Evolutionary conservation across 30 jellyfish, hydroid and myxozoan species (phyloP), one percentile per base, ranked within the genome.

Genomic region (Turritopsis rubra): DNA sequence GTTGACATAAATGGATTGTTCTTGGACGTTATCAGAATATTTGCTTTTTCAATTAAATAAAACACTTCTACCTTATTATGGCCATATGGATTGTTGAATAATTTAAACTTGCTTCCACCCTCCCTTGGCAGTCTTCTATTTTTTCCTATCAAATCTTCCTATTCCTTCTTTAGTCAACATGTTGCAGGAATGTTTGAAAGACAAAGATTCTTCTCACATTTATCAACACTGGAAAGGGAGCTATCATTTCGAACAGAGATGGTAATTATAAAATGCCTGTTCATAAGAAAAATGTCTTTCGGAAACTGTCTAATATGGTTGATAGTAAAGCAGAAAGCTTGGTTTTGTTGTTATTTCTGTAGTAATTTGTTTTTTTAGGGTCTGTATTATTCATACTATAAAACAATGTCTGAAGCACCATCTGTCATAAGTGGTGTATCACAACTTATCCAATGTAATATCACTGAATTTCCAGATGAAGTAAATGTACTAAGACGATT

Each of bases 141-240:
- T n/a, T n/a, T n/a, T n/a, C n/a, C n/a, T n/a, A n/a, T n/a, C n/a
- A n/a, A n/a, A n/a, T 41, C 60, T 41, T 75, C 22, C 1, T 16
- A 75, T 26, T 28, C 9, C 60, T 13, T 41, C 19, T 79, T 20
- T 72, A 90, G 98, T 41, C 90, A 91, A 74, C 98, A 92, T 54
- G 88, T 92, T 20, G 84, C 95, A 65, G 79, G 81, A 66, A 87
- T 92, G 96, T 92, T 92, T 84, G 98, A 92, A 53, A 87, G 88
- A 53, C 91, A 92, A 81, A 65, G 92, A 31, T 87, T 86, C 83
- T 92, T 92, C 88, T 92, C 98, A 8, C 96, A 92, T 76, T 75
- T 92, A 53, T 92, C 98, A 75, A 92, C 98, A 53, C 88, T 92
- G 75, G 98, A 92, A 79, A 80, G 98, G 73, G 98, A 92, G 66